Percentiles rank a stretch among this genome's conserved stretches.
phyloP scores from a whole-genome alignment of 2,113 vertebrate species.

The Tyto alba region DNA sequence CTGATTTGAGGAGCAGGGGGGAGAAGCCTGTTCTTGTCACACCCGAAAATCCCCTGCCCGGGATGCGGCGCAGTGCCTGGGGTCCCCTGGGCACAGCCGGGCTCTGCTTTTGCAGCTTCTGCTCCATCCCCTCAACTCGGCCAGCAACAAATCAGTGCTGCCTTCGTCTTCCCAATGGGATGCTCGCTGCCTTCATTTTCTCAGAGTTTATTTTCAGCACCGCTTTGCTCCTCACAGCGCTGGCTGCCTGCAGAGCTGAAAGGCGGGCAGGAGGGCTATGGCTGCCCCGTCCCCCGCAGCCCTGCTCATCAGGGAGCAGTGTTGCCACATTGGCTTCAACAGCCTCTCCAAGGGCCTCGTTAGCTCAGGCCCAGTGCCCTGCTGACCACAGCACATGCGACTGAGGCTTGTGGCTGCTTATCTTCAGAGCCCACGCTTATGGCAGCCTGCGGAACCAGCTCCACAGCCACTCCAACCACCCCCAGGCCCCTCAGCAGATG shows the following conservation, averaged over 20 bases:
- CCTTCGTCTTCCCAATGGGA: not conserved
- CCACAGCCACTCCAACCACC: not conserved
- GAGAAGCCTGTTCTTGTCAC: not conserved
- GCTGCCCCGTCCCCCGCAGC: accelerated
- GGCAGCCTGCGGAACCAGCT: not conserved
- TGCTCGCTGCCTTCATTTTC: not conserved
- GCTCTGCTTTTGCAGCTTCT: not conserved
- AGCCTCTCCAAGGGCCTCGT: not conserved
- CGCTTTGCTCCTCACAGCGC: accelerated
- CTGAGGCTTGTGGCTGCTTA: not conserved
- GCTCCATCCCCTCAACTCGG: not conserved
- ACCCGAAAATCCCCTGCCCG: not conserved
- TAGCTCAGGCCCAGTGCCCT: not conserved
- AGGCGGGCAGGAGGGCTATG: not conserved
- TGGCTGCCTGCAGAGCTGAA: not conserved
- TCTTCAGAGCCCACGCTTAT: not conserved
- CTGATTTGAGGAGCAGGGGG: not conserved
- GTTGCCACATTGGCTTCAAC: accelerated
- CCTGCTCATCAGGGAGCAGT: not conserved
- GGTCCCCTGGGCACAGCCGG: not conserved
- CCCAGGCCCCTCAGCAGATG: accelerated
- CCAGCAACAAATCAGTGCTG: not conserved
- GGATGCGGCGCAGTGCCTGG: accelerated
- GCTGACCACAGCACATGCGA: accelerated
- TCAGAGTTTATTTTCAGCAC: not conserved